phyloP scores from a whole-genome alignment of 2,797 vertebrate species.

The Falco rusticolus region DNA sequence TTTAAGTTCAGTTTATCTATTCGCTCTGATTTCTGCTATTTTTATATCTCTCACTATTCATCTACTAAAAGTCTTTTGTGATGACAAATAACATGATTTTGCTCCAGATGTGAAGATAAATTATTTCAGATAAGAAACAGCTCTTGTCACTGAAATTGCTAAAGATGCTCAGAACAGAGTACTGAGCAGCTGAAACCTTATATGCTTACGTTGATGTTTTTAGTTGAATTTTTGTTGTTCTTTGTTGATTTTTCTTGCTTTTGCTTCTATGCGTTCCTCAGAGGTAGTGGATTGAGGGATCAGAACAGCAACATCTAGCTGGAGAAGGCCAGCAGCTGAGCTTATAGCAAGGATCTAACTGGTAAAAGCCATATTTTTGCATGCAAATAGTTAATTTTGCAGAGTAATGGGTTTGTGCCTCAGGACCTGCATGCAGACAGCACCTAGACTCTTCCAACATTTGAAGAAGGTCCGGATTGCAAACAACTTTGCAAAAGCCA shows the following conservation, averaged over 20 bases:
- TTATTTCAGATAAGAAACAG: constrained; percentile 32
- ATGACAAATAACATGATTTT: constrained; percentile 42
- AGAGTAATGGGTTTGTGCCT: not conserved
- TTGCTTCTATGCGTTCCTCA: not conserved
- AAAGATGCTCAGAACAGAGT: not conserved
- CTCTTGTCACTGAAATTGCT: not conserved
- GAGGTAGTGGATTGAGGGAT: not conserved
- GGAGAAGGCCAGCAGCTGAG: not conserved
- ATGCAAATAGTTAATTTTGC: not conserved
- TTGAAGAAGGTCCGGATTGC: not conserved
- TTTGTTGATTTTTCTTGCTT: not conserved
- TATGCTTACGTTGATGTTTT: not conserved
- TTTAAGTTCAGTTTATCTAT: not conserved
- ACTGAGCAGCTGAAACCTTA: not conserved
- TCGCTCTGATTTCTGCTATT: not conserved
- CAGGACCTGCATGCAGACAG: accelerated
- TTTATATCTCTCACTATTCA: not conserved
- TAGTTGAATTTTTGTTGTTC: not conserved
- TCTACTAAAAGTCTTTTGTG: constrained; percentile 24
- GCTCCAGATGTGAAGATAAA: constrained; percentile 3
- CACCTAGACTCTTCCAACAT: not conserved
- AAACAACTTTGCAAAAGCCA: not conserved
- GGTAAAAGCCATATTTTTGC: not conserved
- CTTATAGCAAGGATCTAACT: not conserved
- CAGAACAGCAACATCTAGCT: not conserved